Conservation (phyloP, 1,140 invertebrate genomes). For the Plutomurus gul region DNA sequence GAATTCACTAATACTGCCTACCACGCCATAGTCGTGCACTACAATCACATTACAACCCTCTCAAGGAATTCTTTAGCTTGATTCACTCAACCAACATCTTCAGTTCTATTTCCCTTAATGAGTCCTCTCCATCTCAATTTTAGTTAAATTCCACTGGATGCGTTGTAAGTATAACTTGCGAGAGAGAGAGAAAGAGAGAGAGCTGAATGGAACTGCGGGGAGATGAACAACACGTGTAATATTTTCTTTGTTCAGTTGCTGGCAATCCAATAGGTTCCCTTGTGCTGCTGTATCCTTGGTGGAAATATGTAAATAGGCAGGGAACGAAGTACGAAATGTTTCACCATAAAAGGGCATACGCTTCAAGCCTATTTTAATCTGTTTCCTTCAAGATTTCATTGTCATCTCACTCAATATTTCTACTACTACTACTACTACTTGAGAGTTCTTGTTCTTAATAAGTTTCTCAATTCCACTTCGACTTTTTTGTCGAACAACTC, state of each 20-base stretch:
- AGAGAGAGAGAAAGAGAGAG: too few species aligned
- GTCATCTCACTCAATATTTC: too few species aligned
- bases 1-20: not conserved
- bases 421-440: too few species aligned
- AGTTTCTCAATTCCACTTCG: too few species aligned
- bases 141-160: constrained; percentile 13
- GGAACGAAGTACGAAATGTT: not conserved
- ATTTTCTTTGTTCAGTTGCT: too few species aligned
- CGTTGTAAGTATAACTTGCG: not conserved
- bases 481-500: too few species aligned
- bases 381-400: not conserved
- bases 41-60: constrained; percentile 6
- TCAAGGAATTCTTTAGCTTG: constrained; percentile 18
- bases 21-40: not conserved
- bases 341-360: constrained; percentile 19
- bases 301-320: constrained; percentile 4
- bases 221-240: not conserved
- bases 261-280: too few species aligned
- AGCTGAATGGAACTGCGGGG: too few species aligned
- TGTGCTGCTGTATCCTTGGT: too few species aligned
- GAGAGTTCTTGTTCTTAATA: too few species aligned
- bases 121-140: constrained; percentile 26
- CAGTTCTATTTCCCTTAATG: constrained; percentile 11
- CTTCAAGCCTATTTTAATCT: constrained; percentile 9
- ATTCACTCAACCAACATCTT: constrained; percentile 17